Evolutionary conservation across 2,797 vertebrate species (phyloP).

Genomic region (Eulemur rubriventer): DNA sequence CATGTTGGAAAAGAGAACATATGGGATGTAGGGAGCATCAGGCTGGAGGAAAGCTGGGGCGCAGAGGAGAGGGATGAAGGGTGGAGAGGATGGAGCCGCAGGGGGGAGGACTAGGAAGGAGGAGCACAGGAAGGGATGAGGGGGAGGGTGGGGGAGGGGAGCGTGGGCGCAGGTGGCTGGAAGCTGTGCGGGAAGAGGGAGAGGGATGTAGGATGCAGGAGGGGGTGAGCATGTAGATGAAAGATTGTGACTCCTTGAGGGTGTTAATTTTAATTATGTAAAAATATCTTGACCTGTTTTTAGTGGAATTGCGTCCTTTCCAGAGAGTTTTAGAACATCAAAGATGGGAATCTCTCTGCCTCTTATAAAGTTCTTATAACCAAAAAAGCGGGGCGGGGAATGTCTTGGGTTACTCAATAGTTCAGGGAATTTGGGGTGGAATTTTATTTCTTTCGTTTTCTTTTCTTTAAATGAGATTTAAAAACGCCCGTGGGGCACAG

Average conservation of each 20-base stretch:
- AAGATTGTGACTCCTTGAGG: neutral
- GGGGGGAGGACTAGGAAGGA: too few species aligned
- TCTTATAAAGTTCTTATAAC: neutral
- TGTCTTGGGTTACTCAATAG: neutral
- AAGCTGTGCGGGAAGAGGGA: neutral
- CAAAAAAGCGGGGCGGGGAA: neutral
- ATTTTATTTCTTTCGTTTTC: neutral
- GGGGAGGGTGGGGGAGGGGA: neutral
- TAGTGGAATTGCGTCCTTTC: neutral
- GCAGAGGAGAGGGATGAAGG: neutral
- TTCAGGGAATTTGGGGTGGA: neutral
- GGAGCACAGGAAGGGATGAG: neutral
- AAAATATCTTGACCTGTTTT: conserved; percentile 58
- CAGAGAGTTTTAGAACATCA: neutral
- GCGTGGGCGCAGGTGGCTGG: neutral
- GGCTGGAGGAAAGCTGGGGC: neutral
- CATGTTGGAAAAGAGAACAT: neutral
- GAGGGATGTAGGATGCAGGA: neutral
- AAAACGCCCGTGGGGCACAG: neutral
- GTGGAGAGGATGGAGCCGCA: neutral
- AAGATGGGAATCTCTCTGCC: neutral
- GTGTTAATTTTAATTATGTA: conserved; percentile 22
- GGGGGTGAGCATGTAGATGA: neutral
- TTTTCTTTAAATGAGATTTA: neutral
- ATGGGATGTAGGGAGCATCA: neutral